Percentiles rank a stretch among this genome's conserved stretches.
phyloP scores from a whole-genome alignment of 1,140 invertebrate genomes.

The Lerema accius region DNA sequence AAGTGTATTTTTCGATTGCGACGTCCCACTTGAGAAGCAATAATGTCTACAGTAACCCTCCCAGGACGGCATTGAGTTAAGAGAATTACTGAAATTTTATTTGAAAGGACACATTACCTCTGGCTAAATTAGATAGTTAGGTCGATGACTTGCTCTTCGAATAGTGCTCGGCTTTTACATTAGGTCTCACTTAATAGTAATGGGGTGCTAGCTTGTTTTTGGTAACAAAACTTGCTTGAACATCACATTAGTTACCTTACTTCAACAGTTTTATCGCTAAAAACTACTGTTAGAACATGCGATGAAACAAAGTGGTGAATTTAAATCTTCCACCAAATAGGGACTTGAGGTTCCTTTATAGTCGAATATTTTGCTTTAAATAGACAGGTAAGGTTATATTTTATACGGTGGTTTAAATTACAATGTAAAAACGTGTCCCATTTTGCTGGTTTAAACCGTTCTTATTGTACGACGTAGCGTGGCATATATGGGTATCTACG shows the following conservation, averaged over 20 bases:
- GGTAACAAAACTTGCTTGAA: slow-evolving; percentile 16
- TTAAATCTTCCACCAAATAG: slow-evolving; percentile 31
- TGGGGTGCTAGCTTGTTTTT: not conserved
- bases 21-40: not conserved
- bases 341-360: slow-evolving; percentile 31
- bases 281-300: slow-evolving; percentile 29
- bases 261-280: slow-evolving; percentile 26
- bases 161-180: not conserved
- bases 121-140: slow-evolving; percentile 45
- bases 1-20: slow-evolving; percentile 30
- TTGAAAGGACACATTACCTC: slow-evolving; percentile 47
- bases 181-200: slow-evolving; percentile 9
- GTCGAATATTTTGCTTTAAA: slow-evolving; percentile 35
- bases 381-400: slow-evolving; percentile 34
- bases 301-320: slow-evolving; percentile 28
- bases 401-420: slow-evolving; percentile 25
- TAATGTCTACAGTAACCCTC: not conserved
- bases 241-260: slow-evolving; percentile 22
- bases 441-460: slow-evolving; percentile 35
- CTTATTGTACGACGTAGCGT: slow-evolving; percentile 38
- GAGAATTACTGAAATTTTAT: slow-evolving; percentile 45
- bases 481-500: slow-evolving; percentile 39
- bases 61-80: slow-evolving; percentile 4
- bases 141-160: slow-evolving; percentile 37
- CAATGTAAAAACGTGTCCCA: slow-evolving; percentile 35